A percentile compares a stretch with the other conserved stretches of the same genome.
These are phyloP conservation scores for Mylabris phalerata DNA, from an alignment of 1,140 invertebrate genomes.

Conservation along the genomic window DNA sequence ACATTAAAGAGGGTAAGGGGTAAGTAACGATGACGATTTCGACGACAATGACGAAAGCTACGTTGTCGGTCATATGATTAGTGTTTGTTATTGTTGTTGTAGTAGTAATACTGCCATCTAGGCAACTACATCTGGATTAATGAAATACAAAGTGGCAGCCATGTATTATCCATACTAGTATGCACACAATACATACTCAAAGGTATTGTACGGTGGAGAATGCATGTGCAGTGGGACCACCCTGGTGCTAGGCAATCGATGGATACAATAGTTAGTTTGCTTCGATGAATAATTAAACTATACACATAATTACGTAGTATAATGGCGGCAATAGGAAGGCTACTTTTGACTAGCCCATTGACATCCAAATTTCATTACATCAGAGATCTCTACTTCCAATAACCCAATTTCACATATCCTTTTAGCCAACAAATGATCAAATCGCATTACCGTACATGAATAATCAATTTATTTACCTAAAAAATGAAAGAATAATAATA, in stretches of 20 bases:
- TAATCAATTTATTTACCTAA: too few relatives aligned
- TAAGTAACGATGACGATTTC: background rate
- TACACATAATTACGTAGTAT: constrained; percentile 26
- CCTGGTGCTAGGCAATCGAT: constrained; percentile 29
- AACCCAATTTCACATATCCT: background rate
- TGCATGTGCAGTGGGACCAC: constrained; percentile 29
- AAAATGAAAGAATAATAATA: too few relatives aligned
- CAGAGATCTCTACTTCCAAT: background rate
- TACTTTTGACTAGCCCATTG: background rate
- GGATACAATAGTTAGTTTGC: constrained; percentile 30
- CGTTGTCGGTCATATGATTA: constrained; percentile 16
- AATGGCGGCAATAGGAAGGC: constrained; percentile 1
- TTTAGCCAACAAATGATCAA: too few relatives aligned
- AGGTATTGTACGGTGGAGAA: constrained; percentile 31
- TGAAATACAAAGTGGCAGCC: constrained; percentile 25
- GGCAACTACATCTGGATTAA: constrained; percentile 22
- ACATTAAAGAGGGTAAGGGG: too few relatives aligned
- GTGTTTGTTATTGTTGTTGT: background rate
- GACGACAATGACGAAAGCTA: background rate
- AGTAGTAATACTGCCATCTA: constrained; percentile 19
- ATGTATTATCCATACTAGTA: constrained; percentile 25
- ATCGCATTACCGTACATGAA: too few relatives aligned
- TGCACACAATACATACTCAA: constrained; percentile 30
- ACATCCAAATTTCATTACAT: background rate
- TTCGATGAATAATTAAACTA: constrained; percentile 27